Conservation (phyloP, 2,113 vertebrate genomes). For the Neotoma lepida region DNA sequence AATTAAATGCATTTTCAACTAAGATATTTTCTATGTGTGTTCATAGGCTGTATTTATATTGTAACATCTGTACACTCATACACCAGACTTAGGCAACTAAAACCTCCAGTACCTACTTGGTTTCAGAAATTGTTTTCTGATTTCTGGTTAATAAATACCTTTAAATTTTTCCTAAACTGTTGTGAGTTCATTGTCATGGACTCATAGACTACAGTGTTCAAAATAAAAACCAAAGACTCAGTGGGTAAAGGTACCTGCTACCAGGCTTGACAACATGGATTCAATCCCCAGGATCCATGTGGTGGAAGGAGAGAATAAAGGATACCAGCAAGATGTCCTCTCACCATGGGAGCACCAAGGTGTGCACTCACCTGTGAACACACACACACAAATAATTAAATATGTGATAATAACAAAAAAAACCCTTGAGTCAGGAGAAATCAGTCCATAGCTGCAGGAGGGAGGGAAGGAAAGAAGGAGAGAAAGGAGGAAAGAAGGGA, state of each 20-base stretch:
- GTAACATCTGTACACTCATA: neutral
- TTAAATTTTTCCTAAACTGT: neutral
- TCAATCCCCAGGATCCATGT: no score
- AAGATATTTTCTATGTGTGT: neutral
- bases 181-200: slow-evolving; percentile 24
- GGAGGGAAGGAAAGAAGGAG: neutral
- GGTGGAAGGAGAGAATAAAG: neutral
- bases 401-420: neutral
- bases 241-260: no score
- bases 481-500: neutral
- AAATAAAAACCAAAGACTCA: neutral
- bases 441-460: neutral
- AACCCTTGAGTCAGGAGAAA: neutral
- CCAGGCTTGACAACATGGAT: no score
- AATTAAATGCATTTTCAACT: neutral
- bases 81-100: neutral
- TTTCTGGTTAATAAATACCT: neutral
- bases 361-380: no score
- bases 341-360: neutral
- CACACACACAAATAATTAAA: neutral
- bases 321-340: no score
- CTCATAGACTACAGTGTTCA: neutral
- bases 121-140: neutral
- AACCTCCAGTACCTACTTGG: neutral
- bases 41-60: neutral